Percentiles rank a stretch among this genome's conserved stretches.
Conservation (phyloP, 2,888 invertebrate genomes). For the Tachina fera region DNA sequence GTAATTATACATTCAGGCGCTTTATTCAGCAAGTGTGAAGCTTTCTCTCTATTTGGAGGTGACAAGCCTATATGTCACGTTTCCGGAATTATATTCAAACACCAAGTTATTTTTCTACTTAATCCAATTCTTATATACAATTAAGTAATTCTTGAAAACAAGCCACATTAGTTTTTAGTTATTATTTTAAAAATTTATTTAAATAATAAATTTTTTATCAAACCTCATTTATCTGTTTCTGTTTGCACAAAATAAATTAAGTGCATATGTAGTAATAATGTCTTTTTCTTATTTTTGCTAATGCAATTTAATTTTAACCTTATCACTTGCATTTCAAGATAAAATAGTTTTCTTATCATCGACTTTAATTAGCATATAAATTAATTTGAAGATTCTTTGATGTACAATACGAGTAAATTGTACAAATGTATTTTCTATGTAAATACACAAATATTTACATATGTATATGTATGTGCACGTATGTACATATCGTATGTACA, state of each 20-base stretch:
- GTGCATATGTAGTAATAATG: background rate
- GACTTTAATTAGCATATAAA: constrained; percentile 25
- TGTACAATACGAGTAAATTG: background rate
- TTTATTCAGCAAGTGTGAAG: too few species aligned
- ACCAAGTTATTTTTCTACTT: too few species aligned
- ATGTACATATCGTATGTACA: background rate
- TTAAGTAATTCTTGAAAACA: too few species aligned
- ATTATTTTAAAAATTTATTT: too few species aligned
- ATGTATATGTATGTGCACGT: background rate
- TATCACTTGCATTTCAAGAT: constrained; percentile 16
- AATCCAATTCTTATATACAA: too few species aligned
- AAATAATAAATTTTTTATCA: background rate
- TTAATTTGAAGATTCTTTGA: constrained; percentile 12
- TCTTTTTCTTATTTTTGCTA: background rate
- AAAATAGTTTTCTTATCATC: constrained; percentile 18
- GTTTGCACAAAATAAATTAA: too few species aligned
- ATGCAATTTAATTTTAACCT: constrained; percentile 32
- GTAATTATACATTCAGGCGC: too few species aligned
- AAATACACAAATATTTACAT: too few species aligned
- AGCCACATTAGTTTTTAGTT: too few species aligned
- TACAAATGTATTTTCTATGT: background rate
- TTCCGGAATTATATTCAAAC: too few species aligned
- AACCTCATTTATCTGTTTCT: background rate
- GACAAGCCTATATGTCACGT: too few species aligned
- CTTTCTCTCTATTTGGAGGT: too few species aligned